Conservation (phyloP, 2,113 vertebrate species). For the Pseudorectes ferrugineus region DNA sequence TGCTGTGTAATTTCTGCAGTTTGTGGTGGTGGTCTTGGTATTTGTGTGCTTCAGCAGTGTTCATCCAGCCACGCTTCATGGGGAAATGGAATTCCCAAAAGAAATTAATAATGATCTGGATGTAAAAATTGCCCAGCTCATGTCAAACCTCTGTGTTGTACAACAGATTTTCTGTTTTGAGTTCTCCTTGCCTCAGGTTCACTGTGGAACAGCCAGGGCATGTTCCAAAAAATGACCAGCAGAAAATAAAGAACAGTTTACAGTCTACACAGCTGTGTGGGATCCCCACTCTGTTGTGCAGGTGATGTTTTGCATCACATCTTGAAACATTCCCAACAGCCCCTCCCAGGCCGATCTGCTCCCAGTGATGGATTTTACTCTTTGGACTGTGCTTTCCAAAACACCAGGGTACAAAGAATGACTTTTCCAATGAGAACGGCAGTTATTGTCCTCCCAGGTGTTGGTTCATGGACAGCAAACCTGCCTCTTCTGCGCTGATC, state of each 20-base stretch:
- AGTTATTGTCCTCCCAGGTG: not conserved
- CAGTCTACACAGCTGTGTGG: not conserved
- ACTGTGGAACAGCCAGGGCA: not conserved
- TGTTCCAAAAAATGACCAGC: not conserved
- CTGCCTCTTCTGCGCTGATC: rapidly evolving
- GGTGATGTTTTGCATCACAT: not conserved
- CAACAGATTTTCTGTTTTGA: not conserved
- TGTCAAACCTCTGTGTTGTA: not conserved
- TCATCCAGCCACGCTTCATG: not conserved
- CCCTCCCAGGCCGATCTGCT: rapidly evolving
- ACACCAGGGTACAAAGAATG: not conserved
- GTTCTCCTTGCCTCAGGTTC: not conserved
- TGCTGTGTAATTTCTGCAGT: not conserved
- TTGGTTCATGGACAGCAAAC: not conserved
- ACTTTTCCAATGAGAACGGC: not conserved
- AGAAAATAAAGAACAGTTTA: conserved; percentile 43
- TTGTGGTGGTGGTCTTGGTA: not conserved
- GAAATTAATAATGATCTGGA: not conserved
- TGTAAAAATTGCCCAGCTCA: not conserved
- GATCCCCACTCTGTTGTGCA: not conserved
- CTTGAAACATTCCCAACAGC: not conserved
- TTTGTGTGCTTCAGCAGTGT: not conserved
- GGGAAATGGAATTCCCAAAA: not conserved
- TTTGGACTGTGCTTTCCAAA: not conserved
- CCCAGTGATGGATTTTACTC: not conserved